Evolutionary conservation across 2,888 invertebrate genomes (phyloP).

Genomic region (Sceliomorpha sp.): DNA sequence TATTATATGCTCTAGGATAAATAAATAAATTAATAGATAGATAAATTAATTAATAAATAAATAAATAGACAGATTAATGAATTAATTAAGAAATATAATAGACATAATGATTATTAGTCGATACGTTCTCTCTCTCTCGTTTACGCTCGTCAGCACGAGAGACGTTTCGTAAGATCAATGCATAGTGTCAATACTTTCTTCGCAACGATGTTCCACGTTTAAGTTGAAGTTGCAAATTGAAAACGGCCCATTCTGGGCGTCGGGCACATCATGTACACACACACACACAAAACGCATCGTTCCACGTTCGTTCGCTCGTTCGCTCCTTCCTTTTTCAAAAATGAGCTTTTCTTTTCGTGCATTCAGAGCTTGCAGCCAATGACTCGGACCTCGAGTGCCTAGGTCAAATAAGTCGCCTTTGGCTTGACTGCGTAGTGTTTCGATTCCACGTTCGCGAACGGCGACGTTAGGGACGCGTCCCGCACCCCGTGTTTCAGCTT

Average conservation of each 20-base stretch:
- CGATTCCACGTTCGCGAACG: slow-evolving; percentile 73
- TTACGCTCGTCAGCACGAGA: no score
- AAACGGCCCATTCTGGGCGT: slow-evolving; percentile 3
- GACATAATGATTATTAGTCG: no score
- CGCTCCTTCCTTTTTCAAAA: no score
- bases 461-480: slow-evolving; percentile 72
- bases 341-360: not conserved
- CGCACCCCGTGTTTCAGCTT: slow-evolving; percentile 80
- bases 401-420: slow-evolving; percentile 73
- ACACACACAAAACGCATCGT: not conserved
- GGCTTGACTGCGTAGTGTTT: slow-evolving; percentile 72
- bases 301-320: not conserved
- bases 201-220: not conserved
- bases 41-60: slow-evolving; percentile 27
- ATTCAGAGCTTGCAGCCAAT: no score
- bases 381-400: no score
- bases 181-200: slow-evolving; percentile 10
- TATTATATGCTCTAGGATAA: slow-evolving; percentile 42
- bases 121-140: no score
- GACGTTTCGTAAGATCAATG: slow-evolving; percentile 4
- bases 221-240: not conserved
- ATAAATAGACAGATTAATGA: slow-evolving; percentile 25
- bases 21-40: slow-evolving; percentile 48
- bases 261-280: not conserved
- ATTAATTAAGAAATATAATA: no score